Base-by-base conservation (phyloP, 2,113 vertebrate species). In the Bothrops jararaca region DNA sequence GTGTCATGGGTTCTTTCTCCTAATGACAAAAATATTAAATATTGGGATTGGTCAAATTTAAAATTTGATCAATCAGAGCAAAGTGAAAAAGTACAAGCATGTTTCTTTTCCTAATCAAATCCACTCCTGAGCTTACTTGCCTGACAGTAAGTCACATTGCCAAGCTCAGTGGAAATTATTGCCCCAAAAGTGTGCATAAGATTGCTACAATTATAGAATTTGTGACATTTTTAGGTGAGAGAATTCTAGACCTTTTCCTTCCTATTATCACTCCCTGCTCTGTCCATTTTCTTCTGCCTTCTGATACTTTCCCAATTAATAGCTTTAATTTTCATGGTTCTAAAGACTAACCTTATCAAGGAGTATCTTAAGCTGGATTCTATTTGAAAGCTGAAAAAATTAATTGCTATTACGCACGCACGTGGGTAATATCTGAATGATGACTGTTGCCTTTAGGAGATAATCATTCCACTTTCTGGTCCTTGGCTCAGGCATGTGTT, bases 271-370 rank as follows among this genome's bases (percentile, higher is more conserved):
- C 42, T 5, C 23, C 4, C 48, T 50, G 29, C 54, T 93, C 8
- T 57, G 22, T 56, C 69, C 8, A 34, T 90, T 86, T 80, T 45
- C 64, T 56, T 92, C 60, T 52, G 48, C 42, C 48, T 91, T 90
- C 86, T 60, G 86, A 29, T 54, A 20, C 58, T 88, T 57, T 7
- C 74, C 94, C 94, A 0, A 1, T 91, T 95, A 53, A 69, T 0
- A 0, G 89, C 91, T 95, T 96, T 96, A 53, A 95, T 95, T 95
- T 97, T 86, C 0, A 0, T 93, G 96, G 93, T 93, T 95, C 74
- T 0, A 85, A 91, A 92, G 89, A 93, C 96, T 95, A 93, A 93
- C 88, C 53, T 53, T 91, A n/a, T 91, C 0, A 0, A 29, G 0
- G 88, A 56, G 54, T 88, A 34, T n/a, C n/a, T 95, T 0, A 0